phyloP scores from a whole-genome alignment of 2,888 invertebrate species.

The Parnassius glacialis region DNA sequence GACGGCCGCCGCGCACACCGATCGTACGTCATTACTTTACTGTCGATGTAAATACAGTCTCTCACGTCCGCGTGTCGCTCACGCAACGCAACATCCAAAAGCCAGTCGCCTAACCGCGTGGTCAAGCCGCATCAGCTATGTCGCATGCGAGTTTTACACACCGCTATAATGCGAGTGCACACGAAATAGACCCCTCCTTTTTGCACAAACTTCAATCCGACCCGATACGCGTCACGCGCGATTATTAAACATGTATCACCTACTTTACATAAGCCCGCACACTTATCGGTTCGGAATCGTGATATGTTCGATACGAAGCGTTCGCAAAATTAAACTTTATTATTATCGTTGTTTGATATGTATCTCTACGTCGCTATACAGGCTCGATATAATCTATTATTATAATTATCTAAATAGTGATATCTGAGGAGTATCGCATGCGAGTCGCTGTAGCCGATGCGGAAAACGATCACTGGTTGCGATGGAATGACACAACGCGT shows the following conservation, averaged over 20 bases:
- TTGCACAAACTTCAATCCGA: constrained; percentile 1
- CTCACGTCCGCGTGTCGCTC: constrained; percentile 18
- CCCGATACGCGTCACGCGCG: constrained; percentile 1
- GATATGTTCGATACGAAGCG: constrained; percentile 25
- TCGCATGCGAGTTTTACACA: constrained; percentile 8
- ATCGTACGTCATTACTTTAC: constrained; percentile 17
- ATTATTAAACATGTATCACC: neutral
- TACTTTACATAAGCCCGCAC: constrained; percentile 1
- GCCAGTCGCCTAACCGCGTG: constrained; percentile 12
- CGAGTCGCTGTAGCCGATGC: constrained; percentile 11
- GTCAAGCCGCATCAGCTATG: constrained; percentile 7
- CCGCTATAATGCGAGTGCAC: constrained; percentile 7
- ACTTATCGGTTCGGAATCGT: constrained; percentile 7
- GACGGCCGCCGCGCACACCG: constrained; percentile 22
- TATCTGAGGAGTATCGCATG: constrained; percentile 15
- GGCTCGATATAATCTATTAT: constrained; percentile 27
- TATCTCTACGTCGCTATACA: constrained; percentile 25
- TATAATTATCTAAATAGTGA: constrained; percentile 24
- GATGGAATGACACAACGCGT: constrained; percentile 16
- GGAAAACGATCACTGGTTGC: neutral
- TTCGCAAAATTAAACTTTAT: constrained; percentile 24
- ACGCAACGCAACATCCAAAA: constrained; percentile 7
- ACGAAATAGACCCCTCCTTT: constrained; percentile 10
- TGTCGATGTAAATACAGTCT: constrained; percentile 27
- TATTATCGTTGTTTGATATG: constrained; percentile 24